Evolutionary conservation across 2,113 vertebrate species (phyloP).

Genomic region (Eidolon helvum): DNA sequence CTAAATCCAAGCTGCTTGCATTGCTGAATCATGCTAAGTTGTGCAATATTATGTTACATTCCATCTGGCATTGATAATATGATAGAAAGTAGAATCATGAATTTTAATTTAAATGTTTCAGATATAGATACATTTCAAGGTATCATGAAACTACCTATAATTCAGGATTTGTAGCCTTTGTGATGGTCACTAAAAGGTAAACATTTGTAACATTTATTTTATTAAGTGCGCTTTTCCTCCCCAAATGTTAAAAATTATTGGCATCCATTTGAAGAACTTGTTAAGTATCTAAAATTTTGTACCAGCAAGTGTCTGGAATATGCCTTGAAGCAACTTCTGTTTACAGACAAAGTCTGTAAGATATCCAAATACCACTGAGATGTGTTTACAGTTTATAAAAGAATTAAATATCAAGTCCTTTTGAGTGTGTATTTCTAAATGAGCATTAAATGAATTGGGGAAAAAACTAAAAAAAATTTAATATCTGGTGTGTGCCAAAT

Average conservation of each 20-base stretch:
- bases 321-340: slow-evolving; percentile 66
- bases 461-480: neutral
- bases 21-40: slow-evolving; percentile 69
- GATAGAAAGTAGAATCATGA: neutral
- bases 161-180: slow-evolving; percentile 20
- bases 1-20: slow-evolving; percentile 41
- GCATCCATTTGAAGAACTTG: slow-evolving; percentile 65
- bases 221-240: slow-evolving; percentile 16
- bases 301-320: slow-evolving; percentile 59
- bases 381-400: slow-evolving; percentile 56
- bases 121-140: slow-evolving; percentile 35
- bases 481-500: neutral
- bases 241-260: slow-evolving; percentile 55
- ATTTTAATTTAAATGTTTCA: slow-evolving; percentile 55
- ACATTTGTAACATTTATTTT: neutral
- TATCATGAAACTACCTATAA: neutral
- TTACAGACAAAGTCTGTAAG: slow-evolving; percentile 70
- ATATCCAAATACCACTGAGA: slow-evolving; percentile 73
- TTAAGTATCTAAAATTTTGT: slow-evolving; percentile 62
- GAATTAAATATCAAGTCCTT: slow-evolving; percentile 61
- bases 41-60: slow-evolving; percentile 59
- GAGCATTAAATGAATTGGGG: slow-evolving; percentile 53
- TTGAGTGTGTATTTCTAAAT: slow-evolving; percentile 58
- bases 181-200: slow-evolving; percentile 33
- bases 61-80: slow-evolving; percentile 56